phyloP scores from a whole-genome alignment of 2,797 vertebrate species.

The Malurus leucopterus region DNA sequence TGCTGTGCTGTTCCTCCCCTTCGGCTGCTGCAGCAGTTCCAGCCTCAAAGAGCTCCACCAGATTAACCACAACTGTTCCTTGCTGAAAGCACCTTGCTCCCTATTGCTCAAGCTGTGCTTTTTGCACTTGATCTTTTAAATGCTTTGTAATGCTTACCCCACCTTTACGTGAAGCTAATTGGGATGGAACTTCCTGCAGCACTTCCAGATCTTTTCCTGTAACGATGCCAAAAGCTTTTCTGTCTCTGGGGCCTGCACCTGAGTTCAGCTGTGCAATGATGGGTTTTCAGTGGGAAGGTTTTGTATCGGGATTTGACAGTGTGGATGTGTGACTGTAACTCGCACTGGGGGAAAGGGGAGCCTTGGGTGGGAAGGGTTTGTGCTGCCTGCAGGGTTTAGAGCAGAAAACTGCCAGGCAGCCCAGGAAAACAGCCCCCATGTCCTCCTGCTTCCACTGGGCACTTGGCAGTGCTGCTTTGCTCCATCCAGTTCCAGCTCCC shows the following conservation, averaged over 20 bases:
- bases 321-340: fast-evolving
- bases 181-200: constrained; percentile 24
- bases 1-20: constrained; percentile 30
- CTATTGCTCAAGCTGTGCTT: constrained; percentile 46
- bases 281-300: background rate
- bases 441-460: background rate
- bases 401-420: background rate
- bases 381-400: background rate
- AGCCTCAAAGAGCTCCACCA: constrained; percentile 45
- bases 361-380: background rate
- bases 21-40: constrained; percentile 24
- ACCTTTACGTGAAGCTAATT: constrained; percentile 20
- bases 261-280: background rate
- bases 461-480: background rate
- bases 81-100: constrained; percentile 5
- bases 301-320: background rate
- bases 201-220: constrained; percentile 9
- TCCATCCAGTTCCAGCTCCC: background rate
- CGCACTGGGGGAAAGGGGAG: background rate
- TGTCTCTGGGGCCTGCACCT: background rate
- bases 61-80: constrained; percentile 42
- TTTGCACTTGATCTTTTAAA: constrained; percentile 43
- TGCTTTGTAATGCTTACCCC: constrained; percentile 38
- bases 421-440: background rate
- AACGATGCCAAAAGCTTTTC: background rate